These are phyloP conservation scores for Mormyrops attenuatus DNA, from an alignment of 2,797 vertebrate species.

Conservation along the genomic window DNA sequence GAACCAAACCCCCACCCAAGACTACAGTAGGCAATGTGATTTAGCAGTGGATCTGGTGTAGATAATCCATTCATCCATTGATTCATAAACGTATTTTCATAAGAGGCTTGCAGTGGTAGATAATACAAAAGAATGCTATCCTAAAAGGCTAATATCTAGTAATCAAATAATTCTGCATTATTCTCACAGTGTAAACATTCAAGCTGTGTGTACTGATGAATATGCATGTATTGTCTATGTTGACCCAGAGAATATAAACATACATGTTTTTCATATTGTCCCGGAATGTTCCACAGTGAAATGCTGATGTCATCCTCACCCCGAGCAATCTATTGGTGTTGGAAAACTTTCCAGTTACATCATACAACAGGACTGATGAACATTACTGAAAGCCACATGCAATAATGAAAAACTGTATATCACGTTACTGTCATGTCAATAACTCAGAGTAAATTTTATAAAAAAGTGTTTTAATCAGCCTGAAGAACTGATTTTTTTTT, in stretches of 20 bases:
- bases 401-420: not conserved
- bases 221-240: not conserved
- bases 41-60: not conserved
- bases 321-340: not conserved
- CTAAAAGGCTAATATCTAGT: not conserved
- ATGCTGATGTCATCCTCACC: not conserved
- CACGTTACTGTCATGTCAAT: not conserved
- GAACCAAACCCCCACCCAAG: not conserved
- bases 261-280: not conserved
- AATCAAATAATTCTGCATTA: not conserved
- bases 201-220: not conserved
- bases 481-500: not conserved
- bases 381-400: not conserved
- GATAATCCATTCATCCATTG: not conserved
- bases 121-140: not conserved
- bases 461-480: not conserved
- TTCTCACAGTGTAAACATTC: not conserved
- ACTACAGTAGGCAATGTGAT: not conserved
- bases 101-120: not conserved
- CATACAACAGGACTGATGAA: not conserved
- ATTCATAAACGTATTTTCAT: not conserved
- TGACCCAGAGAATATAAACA: not conserved
- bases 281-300: not conserved
- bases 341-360: not conserved
- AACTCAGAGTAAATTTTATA: not conserved